Evolutionary conservation across 2,888 invertebrate species (phyloP).

Genomic region (Phyllotreta striolata): DNA sequence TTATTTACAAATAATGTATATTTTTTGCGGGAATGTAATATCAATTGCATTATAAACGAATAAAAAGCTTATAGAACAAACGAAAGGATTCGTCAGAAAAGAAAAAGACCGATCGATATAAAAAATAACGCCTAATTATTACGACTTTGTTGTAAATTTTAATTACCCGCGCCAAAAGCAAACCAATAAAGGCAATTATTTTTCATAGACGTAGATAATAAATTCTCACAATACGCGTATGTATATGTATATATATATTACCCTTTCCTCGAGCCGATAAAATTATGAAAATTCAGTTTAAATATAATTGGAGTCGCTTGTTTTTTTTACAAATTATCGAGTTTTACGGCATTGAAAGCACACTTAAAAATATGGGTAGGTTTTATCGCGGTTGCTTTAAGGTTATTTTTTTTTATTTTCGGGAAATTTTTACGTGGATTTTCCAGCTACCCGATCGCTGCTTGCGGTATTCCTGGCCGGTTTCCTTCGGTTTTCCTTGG

Average conservation of each 20-base stretch:
- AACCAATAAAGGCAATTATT: slow-evolving; percentile 20
- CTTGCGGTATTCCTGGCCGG: no score
- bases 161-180: slow-evolving; percentile 4
- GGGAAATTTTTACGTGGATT: no score
- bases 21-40: no score
- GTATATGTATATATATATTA: slow-evolving; percentile 23
- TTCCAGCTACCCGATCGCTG: no score
- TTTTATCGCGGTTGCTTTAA: no score
- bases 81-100: no score
- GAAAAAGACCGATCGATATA: not conserved
- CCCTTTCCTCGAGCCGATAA: slow-evolving; percentile 22
- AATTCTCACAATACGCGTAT: slow-evolving; percentile 9
- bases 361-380: slow-evolving; percentile 1
- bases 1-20: no score
- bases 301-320: slow-evolving; percentile 10
- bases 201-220: slow-evolving; percentile 21
- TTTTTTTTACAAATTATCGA: slow-evolving; percentile 13
- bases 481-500: no score
- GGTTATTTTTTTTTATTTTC: no score
- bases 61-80: no score
- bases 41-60: no score
- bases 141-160: slow-evolving; percentile 16
- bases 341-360: not conserved
- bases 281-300: slow-evolving; percentile 13
- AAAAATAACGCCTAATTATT: slow-evolving; percentile 6